phyloP scores from a whole-genome alignment of 2,797 vertebrate genomes.

The Microtus agrestis region DNA sequence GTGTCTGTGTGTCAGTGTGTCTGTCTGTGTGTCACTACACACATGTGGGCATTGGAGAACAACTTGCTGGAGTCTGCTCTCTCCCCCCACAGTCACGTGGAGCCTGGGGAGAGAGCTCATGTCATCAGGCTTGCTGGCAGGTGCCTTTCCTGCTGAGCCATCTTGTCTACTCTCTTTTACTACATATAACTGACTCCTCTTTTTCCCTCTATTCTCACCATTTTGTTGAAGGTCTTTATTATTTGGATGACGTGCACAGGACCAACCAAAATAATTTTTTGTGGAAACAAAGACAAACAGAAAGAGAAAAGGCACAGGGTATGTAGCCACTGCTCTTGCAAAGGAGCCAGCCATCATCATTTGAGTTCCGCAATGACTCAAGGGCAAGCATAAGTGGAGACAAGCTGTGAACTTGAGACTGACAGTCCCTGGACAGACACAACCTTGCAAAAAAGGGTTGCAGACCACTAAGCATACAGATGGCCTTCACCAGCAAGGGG shows the following conservation, averaged over 20 bases:
- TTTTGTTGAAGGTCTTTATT: neutral
- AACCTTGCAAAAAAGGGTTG: neutral
- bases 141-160: neutral
- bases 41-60: neutral
- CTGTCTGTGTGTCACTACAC: neutral
- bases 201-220: neutral
- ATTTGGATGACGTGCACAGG: neutral
- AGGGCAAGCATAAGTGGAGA: neutral
- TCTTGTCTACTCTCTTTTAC: neutral
- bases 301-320: neutral
- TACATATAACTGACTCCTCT: neutral
- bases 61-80: neutral
- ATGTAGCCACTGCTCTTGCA: neutral
- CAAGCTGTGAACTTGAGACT: neutral
- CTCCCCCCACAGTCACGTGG: neutral
- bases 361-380: neutral
- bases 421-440: neutral
- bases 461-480: neutral
- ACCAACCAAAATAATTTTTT: constrained; percentile 19
- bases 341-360: neutral
- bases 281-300: neutral
- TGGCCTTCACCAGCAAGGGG: neutral
- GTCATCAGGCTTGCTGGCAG: too few relatives aligned
- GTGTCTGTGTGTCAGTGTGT: too few relatives aligned
- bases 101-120: too few relatives aligned